phyloP scores from a whole-genome alignment of 1,140 invertebrate species.

The Tetramorium alpestre region DNA sequence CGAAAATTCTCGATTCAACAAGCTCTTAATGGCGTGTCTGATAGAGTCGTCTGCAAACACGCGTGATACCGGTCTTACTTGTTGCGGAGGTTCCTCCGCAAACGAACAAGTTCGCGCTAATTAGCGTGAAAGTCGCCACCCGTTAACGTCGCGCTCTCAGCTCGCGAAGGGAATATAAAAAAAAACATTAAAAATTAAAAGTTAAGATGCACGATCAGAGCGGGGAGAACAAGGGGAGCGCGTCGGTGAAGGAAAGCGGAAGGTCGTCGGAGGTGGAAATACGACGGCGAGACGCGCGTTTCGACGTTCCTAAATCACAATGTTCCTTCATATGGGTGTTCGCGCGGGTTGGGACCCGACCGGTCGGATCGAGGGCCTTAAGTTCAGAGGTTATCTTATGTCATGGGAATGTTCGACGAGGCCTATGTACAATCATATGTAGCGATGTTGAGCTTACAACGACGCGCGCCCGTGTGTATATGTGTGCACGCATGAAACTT shows the following conservation, averaged over 20 bases:
- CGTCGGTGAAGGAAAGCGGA: conserved; percentile 41
- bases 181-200: background rate
- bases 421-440: background rate
- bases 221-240: background rate
- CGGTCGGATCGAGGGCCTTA: conserved; percentile 23
- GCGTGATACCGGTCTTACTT: background rate
- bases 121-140: conserved; percentile 22
- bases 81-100: background rate
- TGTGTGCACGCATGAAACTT: background rate
- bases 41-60: background rate
- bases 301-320: conserved; percentile 66
- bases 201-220: background rate
- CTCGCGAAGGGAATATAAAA: background rate
- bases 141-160: background rate
- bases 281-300: background rate
- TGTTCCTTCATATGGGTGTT: conserved; percentile 47
- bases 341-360: conserved; percentile 15
- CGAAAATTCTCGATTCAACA: background rate
- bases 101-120: conserved; percentile 7
- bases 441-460: background rate
- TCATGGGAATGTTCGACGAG: conserved; percentile 68
- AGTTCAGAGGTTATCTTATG: conserved; percentile 70
- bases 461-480: background rate
- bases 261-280: conserved; percentile 23
- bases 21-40: background rate